A percentile compares a stretch with the other conserved stretches of the same genome.
These are phyloP conservation scores for Apeira syringaria DNA, from an alignment of 2,888 invertebrate genomes.

Conservation along the genomic window DNA sequence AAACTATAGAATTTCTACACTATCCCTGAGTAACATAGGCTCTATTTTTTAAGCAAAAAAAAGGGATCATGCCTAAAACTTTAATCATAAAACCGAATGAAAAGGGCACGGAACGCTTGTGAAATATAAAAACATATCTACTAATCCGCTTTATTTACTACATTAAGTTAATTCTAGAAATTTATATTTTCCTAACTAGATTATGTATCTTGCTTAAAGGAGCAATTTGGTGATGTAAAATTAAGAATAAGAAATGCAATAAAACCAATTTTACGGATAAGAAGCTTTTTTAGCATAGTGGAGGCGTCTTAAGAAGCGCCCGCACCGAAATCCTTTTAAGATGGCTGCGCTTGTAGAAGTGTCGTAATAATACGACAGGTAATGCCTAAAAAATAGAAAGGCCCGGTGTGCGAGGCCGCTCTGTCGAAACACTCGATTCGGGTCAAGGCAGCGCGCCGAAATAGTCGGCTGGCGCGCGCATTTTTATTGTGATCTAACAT, in stretches of 20 bases:
- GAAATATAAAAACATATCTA: too few species aligned
- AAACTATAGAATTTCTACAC: too few species aligned
- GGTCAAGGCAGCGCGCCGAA: slow-evolving; percentile 83
- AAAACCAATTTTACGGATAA: slow-evolving; percentile 43
- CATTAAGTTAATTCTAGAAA: too few species aligned
- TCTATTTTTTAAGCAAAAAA: too few species aligned
- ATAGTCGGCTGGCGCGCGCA: slow-evolving; percentile 78
- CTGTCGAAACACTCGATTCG: slow-evolving; percentile 81
- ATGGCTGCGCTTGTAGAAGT: slow-evolving; percentile 72
- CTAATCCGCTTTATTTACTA: too few species aligned
- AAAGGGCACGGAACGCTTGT: too few species aligned
- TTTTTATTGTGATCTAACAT: slow-evolving; percentile 83
- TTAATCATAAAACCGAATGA: too few species aligned
- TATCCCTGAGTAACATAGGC: too few species aligned
- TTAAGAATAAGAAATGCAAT: slow-evolving; percentile 11
- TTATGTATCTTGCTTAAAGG: too few species aligned
- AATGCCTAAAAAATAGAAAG: slow-evolving; percentile 84
- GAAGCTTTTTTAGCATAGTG: slow-evolving; percentile 43
- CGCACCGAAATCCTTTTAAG: slow-evolving; percentile 68
- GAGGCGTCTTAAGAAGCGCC: slow-evolving; percentile 52
- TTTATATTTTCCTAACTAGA: too few species aligned
- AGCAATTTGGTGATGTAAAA: too few species aligned
- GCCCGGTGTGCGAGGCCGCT: slow-evolving; percentile 82
- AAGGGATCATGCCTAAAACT: too few species aligned
- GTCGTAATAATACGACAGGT: slow-evolving; percentile 83